Percentiles rank a stretch among this genome's conserved stretches.
phyloP scores from a whole-genome alignment of 2,113 vertebrate species.

The Pedionomus torquatus region DNA sequence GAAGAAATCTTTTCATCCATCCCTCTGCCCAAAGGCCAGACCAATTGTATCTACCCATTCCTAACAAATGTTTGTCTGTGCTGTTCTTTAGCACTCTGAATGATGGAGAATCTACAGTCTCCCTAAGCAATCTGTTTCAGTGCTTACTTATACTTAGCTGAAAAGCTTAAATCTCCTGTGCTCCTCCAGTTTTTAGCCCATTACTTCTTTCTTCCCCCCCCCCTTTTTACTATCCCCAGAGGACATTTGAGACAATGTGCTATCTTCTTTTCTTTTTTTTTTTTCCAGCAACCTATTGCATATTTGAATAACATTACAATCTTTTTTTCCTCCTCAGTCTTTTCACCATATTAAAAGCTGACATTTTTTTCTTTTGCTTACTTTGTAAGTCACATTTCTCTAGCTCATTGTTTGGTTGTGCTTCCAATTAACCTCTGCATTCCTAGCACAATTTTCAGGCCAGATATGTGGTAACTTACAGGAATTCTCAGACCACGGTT shows the following conservation, averaged over 20 bases:
- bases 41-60: neutral
- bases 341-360: neutral
- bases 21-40: neutral
- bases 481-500: neutral
- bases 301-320: neutral
- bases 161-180: constrained; percentile 14
- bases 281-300: neutral
- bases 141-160: neutral
- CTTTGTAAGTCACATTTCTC: neutral
- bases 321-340: neutral
- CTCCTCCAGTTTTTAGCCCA: neutral
- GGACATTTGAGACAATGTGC: neutral
- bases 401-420: neutral
- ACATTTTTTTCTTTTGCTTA: neutral
- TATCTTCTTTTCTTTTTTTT: neutral
- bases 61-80: neutral
- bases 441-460: neutral
- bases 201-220: neutral
- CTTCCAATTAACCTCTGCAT: neutral
- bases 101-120: neutral
- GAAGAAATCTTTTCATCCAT: neutral
- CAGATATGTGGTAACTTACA: neutral
- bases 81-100: neutral
- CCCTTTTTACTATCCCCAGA: neutral
- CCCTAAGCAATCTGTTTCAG: neutral